Percentiles rank a stretch among this genome's conserved stretches.
phyloP scores from a whole-genome alignment of 2,888 invertebrate species.

The Lasioglossum lativentre region DNA sequence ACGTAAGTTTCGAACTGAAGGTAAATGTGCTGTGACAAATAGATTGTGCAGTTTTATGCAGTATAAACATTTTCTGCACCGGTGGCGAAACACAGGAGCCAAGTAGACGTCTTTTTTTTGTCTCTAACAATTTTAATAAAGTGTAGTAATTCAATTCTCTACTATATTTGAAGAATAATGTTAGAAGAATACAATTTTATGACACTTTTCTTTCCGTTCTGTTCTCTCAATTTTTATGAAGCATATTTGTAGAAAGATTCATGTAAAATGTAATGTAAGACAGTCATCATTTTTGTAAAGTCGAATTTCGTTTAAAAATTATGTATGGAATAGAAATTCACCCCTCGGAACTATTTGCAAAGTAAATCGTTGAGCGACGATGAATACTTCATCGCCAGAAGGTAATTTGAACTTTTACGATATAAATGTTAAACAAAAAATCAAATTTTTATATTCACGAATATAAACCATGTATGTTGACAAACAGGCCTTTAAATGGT shows the following conservation, averaged over 20 bases:
- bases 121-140: background rate
- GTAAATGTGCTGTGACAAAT: background rate
- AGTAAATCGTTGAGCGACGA: background rate
- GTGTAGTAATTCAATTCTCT: no score
- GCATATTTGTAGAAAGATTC: no score
- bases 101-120: background rate
- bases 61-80: background rate
- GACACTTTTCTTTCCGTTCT: background rate
- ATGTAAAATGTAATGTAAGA: no score
- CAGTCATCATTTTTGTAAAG: background rate
- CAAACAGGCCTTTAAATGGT: no score
- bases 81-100: background rate
- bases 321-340: no score
- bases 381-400: slow-evolving; percentile 1
- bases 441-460: background rate
- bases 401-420: slow-evolving; percentile 7
- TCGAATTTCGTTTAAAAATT: background rate
- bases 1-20: background rate
- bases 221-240: background rate
- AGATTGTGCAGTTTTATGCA: background rate
- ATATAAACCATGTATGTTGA: background rate
- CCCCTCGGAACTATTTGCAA: background rate
- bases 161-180: background rate
- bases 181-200: background rate
- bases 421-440: slow-evolving; percentile 14